Evolutionary conservation across 2,888 invertebrate genomes (phyloP).

Genomic region (Lepeophtheirus nordmannii): DNA sequence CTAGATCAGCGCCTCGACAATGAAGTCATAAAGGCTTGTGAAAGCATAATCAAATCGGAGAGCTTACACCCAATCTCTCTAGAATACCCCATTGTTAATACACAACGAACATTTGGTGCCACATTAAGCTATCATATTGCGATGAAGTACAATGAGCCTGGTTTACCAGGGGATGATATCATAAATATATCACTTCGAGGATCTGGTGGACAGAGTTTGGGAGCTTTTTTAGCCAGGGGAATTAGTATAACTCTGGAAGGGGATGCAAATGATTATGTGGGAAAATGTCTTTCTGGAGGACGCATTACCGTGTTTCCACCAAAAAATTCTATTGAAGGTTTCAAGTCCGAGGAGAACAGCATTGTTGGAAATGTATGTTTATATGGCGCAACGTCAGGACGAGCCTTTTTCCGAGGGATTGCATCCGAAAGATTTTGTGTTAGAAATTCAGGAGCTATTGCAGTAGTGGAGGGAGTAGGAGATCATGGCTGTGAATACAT

Average conservation of each 20-base stretch:
- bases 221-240: conserved; percentile 85
- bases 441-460: conserved; percentile 85
- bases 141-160: conserved; percentile 69
- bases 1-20: conserved; percentile 68
- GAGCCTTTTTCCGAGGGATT: conserved; percentile 71
- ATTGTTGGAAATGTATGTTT: conserved; percentile 95
- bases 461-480: conserved; percentile 93
- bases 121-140: conserved; percentile 89
- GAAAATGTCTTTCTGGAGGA: conserved; percentile 88
- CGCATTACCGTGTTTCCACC: conserved; percentile 83
- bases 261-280: conserved; percentile 96
- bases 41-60: conserved; percentile 57
- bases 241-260: conserved; percentile 79
- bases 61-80: conserved; percentile 48
- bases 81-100: conserved; percentile 66
- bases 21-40: conserved; percentile 52
- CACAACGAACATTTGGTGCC: conserved; percentile 78
- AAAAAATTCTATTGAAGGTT: conserved; percentile 51
- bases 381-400: conserved; percentile 89
- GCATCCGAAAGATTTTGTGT: conserved; percentile 97
- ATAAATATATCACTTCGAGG: conserved; percentile 71
- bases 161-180: conserved; percentile 56
- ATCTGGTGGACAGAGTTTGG: conserved; percentile 96
- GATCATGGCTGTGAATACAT: conserved; percentile 99
- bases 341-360: conserved; percentile 82